Conservation (phyloP, 1,140 invertebrate genomes). For the Trichoplusia ni region DNA sequence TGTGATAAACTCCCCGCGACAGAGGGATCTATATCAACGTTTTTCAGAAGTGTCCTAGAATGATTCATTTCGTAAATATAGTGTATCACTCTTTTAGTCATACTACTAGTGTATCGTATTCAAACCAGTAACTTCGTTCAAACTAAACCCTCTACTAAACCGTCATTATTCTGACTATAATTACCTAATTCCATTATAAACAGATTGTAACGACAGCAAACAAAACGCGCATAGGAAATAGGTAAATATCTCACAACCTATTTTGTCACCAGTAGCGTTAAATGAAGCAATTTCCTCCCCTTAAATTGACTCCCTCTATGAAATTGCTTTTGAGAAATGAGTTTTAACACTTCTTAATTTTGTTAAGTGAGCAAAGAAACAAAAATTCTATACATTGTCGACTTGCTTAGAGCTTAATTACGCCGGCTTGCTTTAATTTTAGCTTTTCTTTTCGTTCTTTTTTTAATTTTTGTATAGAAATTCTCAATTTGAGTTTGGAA, state of each 20-base stretch:
- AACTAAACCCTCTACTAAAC: too few relatives aligned
- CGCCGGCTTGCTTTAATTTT: not conserved
- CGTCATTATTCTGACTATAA: too few relatives aligned
- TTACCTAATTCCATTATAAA: conserved; percentile 12
- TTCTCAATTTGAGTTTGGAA: not conserved
- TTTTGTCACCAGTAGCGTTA: conserved; percentile 56
- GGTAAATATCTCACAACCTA: conserved; percentile 42
- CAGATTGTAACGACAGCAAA: not conserved
- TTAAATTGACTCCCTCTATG: conserved; percentile 60
- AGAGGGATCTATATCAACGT: too few relatives aligned
- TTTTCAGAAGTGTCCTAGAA: too few relatives aligned
- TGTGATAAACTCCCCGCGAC: too few relatives aligned
- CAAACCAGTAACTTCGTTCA: too few relatives aligned
- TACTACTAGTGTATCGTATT: too few relatives aligned
- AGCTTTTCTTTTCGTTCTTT: not conserved
- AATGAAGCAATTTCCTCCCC: conserved; percentile 65
- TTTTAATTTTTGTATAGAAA: not conserved
- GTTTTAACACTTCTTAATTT: conserved; percentile 44
- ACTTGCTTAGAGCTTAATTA: conserved; percentile 14
- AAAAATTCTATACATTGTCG: conserved; percentile 27
- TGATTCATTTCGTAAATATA: too few relatives aligned
- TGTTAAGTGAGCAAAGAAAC: conserved; percentile 33
- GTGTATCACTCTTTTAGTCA: too few relatives aligned
- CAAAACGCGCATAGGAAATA: conserved; percentile 35
- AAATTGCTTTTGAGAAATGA: conserved; percentile 45